Percentiles rank a stretch among this genome's conserved stretches.
Evolutionary conservation across 2,113 vertebrate species (phyloP).

Genomic region (Thalassarche chlororhynchos): DNA sequence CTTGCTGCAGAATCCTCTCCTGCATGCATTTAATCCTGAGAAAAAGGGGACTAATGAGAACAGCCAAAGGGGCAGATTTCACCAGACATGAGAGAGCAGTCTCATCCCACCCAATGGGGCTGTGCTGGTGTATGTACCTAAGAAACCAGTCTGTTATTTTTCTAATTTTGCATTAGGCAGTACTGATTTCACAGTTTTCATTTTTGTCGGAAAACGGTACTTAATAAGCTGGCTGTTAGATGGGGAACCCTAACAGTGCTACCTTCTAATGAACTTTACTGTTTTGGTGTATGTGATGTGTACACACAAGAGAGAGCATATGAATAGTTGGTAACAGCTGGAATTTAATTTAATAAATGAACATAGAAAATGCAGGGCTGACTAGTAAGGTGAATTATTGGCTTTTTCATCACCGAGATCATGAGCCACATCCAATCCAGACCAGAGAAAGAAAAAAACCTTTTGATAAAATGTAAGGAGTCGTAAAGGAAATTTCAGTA

Average conservation of each 20-base stretch:
- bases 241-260: neutral
- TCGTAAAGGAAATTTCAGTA: slow-evolving; percentile 9
- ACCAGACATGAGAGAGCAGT: neutral
- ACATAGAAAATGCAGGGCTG: slow-evolving; percentile 16
- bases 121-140: neutral
- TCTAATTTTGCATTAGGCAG: neutral
- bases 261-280: neutral
- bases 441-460: neutral
- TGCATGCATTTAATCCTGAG: neutral
- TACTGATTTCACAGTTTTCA: neutral
- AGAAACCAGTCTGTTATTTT: neutral
- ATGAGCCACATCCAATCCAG: neutral
- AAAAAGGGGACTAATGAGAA: neutral
- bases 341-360: slow-evolving; percentile 65
- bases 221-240: neutral
- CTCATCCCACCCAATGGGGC: neutral
- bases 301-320: neutral
- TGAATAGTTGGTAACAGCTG: slow-evolving; percentile 31
- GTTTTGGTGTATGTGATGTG: neutral
- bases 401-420: slow-evolving; percentile 21
- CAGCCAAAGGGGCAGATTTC: neutral
- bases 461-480: slow-evolving; percentile 33
- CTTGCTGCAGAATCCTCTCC: neutral
- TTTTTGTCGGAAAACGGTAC: neutral
- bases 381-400: slow-evolving; percentile 50